phyloP scores from a whole-genome alignment of 2,888 invertebrate genomes.

The Altica lythri region DNA sequence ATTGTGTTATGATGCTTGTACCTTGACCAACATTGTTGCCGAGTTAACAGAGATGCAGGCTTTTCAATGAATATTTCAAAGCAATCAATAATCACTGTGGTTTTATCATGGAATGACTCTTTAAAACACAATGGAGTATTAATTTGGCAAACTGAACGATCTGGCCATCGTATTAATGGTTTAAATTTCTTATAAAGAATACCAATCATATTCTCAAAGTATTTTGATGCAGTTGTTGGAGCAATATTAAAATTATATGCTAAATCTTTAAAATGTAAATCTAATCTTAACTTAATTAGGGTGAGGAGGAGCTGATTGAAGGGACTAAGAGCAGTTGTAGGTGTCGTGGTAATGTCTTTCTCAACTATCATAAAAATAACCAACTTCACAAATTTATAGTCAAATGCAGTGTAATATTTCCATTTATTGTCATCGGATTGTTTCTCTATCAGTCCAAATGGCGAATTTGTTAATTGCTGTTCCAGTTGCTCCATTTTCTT shows the following conservation, averaged over 20 bases:
- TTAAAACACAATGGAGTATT: slow-evolving; percentile 34
- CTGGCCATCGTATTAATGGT: slow-evolving; percentile 33
- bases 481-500: neutral
- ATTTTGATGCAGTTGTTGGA: too few species aligned
- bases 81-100: slow-evolving; percentile 27
- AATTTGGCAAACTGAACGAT: slow-evolving; percentile 13
- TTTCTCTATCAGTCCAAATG: neutral
- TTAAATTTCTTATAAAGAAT: too few species aligned
- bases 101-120: slow-evolving; percentile 32
- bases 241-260: too few species aligned
- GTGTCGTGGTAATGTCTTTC: too few species aligned
- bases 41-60: slow-evolving; percentile 24
- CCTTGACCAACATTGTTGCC: slow-evolving; percentile 24
- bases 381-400: too few species aligned
- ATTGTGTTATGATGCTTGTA: slow-evolving; percentile 24
- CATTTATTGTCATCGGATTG: neutral
- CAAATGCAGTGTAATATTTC: too few species aligned
- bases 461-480: neutral
- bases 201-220: too few species aligned
- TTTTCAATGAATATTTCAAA: slow-evolving; percentile 20
- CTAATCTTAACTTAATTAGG: too few species aligned
- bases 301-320: too few species aligned
- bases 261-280: too few species aligned
- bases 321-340: too few species aligned
- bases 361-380: too few species aligned